These are phyloP conservation scores for Aphodius granarius DNA, from an alignment of 2,888 invertebrate species.

Conservation along the genomic window DNA sequence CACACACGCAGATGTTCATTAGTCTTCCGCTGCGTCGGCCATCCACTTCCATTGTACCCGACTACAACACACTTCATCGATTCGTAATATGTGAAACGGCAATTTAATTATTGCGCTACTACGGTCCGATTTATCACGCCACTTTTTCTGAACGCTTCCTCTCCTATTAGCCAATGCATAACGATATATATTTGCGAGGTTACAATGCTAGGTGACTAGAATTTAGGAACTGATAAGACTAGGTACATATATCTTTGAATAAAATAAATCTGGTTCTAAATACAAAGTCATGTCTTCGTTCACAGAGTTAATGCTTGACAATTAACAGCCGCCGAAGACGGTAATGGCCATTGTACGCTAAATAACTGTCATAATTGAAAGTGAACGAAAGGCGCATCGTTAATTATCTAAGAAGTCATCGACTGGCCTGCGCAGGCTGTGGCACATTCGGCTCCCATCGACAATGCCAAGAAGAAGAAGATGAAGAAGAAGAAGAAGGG, in stretches of 20 bases:
- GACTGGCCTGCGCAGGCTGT: not conserved
- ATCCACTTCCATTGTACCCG: not conserved
- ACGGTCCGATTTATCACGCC: not conserved
- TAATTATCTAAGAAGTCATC: not conserved
- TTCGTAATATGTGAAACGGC: not conserved
- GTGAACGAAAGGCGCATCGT: not conserved
- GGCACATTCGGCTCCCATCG: not conserved
- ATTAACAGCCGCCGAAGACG: not conserved
- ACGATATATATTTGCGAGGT: too few species aligned
- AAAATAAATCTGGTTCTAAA: not conserved
- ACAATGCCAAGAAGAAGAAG: not conserved
- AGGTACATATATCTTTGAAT: too few species aligned
- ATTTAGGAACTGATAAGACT: too few species aligned
- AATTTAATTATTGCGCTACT: not conserved
- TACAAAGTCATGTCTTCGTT: not conserved
- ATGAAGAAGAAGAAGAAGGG: too few species aligned
- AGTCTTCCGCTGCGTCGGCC: not conserved
- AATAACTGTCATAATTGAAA: not conserved
- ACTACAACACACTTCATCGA: not conserved
- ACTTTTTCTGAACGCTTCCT: not conserved
- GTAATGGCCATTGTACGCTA: not conserved
- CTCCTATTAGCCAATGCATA: too few species aligned
- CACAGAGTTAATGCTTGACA: not conserved
- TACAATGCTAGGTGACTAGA: too few species aligned
- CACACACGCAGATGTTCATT: not conserved